A percentile compares a stretch with the other conserved stretches of the same genome.
These are phyloP conservation scores for Rutilus rutilus DNA, from an alignment of 2,113 vertebrate species.

Conservation along the genomic window DNA sequence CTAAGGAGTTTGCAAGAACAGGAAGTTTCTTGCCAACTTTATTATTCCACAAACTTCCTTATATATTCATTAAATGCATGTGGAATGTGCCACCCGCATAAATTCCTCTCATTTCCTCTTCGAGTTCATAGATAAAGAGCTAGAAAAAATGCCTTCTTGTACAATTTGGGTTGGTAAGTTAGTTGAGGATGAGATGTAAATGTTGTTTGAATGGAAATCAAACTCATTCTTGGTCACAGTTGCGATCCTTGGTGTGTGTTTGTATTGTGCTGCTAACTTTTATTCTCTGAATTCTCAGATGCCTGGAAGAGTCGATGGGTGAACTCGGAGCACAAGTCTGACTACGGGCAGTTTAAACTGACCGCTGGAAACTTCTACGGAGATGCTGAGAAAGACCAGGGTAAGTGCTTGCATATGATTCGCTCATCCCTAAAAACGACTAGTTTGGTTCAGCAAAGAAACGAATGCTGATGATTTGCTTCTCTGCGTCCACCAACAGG, in stretches of 20 bases:
- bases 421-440: not conserved
- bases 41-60: not conserved
- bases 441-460: not conserved
- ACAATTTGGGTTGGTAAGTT: too few species aligned
- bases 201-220: not conserved
- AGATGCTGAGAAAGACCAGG: conserved; percentile 92
- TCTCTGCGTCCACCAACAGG: conserved; percentile 68
- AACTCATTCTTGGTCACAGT: not conserved
- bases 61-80: not conserved
- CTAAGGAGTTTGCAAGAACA: not conserved
- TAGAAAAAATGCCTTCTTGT: not conserved
- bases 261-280: not conserved
- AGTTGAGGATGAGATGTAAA: too few species aligned
- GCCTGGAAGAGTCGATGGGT: conserved; percentile 88
- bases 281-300: conserved; percentile 61
- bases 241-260: not conserved
- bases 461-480: too few species aligned
- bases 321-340: conserved; percentile 90
- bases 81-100: not conserved
- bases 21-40: conserved; percentile 1
- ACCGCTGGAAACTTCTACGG: conserved; percentile 90
- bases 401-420: conserved; percentile 62
- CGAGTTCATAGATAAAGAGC: not conserved
- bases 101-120: not conserved
- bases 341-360: conserved; percentile 89